Conservation (phyloP, 1,140 invertebrate genomes). For the Popillia japonica region DNA sequence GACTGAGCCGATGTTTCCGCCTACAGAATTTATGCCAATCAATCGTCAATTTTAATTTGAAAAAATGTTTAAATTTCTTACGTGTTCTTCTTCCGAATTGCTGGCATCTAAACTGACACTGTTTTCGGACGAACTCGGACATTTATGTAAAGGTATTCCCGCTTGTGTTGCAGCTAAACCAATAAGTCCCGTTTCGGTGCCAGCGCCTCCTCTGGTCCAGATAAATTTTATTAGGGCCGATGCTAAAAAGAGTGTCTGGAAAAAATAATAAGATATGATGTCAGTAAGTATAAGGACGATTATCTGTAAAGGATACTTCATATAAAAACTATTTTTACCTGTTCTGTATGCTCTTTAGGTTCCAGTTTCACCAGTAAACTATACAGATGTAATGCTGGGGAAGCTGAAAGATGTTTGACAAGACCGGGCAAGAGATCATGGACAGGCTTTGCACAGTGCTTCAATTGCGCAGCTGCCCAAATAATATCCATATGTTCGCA, state of each 20-base stretch:
- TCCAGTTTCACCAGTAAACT: conserved; percentile 84
- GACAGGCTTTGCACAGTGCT: conserved; percentile 93
- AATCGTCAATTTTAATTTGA: not conserved
- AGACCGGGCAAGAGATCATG: conserved; percentile 89
- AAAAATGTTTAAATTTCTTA: conserved; percentile 40
- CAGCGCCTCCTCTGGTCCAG: conserved; percentile 78
- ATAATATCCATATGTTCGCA: conserved; percentile 92
- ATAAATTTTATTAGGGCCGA: conserved; percentile 89
- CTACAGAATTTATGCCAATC: conserved; percentile 34
- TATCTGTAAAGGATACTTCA: too few relatives aligned
- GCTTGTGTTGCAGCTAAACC: conserved; percentile 65
- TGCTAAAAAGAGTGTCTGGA: conserved; percentile 83
- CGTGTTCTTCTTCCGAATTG: conserved; percentile 77
- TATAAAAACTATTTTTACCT: too few relatives aligned
- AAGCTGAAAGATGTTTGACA: conserved; percentile 88
- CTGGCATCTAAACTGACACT: conserved; percentile 80
- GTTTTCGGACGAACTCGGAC: conserved; percentile 71
- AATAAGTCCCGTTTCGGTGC: conserved; percentile 63
- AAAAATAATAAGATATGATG: conserved; percentile 33
- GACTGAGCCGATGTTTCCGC: conserved; percentile 62
- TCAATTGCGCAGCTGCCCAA: conserved; percentile 92
- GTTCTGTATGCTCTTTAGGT: conserved; percentile 91
- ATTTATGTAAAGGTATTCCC: conserved; percentile 64
- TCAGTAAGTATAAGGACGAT: too few relatives aligned
- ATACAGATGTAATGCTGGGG: conserved; percentile 88